Evolutionary conservation across 2,888 invertebrate species (phyloP).

Genomic region (Leucania comma): DNA sequence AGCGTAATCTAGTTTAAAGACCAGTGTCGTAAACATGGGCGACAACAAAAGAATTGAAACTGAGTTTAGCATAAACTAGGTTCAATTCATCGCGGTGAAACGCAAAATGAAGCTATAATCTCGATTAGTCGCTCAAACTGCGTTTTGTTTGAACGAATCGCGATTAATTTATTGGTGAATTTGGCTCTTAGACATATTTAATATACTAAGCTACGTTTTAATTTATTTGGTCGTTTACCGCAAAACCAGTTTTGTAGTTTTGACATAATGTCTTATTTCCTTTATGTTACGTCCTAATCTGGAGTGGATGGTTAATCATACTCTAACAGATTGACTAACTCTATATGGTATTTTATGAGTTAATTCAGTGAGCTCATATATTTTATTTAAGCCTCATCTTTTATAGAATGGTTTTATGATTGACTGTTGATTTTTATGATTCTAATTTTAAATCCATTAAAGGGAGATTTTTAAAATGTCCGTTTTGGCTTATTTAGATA

Average conservation of each 20-base stretch:
- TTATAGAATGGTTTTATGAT: neutral
- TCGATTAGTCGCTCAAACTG: too few relatives aligned
- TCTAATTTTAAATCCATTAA: neutral
- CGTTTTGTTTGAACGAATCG: too few relatives aligned
- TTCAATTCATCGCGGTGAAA: too few relatives aligned
- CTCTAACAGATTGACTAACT: conserved; percentile 4
- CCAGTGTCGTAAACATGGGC: too few relatives aligned
- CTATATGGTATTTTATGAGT: conserved; percentile 14
- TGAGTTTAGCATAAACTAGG: too few relatives aligned
- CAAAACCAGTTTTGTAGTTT: conserved; percentile 46
- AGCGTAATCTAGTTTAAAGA: too few relatives aligned
- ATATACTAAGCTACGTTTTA: conserved; percentile 40
- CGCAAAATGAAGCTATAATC: too few relatives aligned
- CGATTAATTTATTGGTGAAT: too few relatives aligned
- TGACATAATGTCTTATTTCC: conserved; percentile 31
- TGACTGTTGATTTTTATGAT: conserved; percentile 4
- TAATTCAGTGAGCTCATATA: conserved; percentile 20
- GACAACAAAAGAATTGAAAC: too few relatives aligned
- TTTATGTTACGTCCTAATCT: conserved; percentile 23
- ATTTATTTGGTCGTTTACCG: conserved; percentile 50
- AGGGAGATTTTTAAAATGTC: neutral
- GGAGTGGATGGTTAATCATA: conserved; percentile 24
- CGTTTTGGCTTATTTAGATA: neutral
- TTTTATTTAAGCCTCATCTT: conserved; percentile 4
- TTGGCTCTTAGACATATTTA: conserved; percentile 38